Base-by-base conservation (phyloP, 2,888 invertebrate species). In the Lasioglossum marginatum region DNA sequence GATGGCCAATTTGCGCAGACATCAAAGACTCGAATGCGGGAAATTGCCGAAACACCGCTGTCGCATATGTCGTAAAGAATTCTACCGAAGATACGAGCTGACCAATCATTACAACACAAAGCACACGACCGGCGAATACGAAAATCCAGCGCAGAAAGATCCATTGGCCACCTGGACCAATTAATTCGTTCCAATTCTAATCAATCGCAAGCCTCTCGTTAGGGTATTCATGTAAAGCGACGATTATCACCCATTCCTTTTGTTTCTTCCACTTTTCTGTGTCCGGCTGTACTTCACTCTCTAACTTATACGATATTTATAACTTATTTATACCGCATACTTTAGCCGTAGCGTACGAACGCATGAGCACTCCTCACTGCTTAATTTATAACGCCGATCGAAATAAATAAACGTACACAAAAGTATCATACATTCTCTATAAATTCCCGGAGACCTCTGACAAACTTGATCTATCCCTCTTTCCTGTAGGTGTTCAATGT, bases 41-140 rank as follows among this genome's bases (percentile, higher is more conserved):
- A 93, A 94, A 81, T 87, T 91, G 52, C 95, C 95, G 0, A 93
- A 92, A 31, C 95, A 93, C 84, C 84, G 85, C 0, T 96, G 96
- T 85, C 86, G 85, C 8, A 83, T 91, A 14, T 96, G 95, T 82
- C 90, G 86, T 31, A 95, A 94, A 84, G 91, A 89, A 70, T 95
- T 96, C 90, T 96, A 96, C 85, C 94, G 96, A 76, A 95, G 96
- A 87, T 96, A 96, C 89, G 96, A 96, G 88, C 91, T 96, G 43
- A 95, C 93, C 10, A 95, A 96, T 48, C 96, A 96, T 86, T 89
- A 93, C 48, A 94, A 93, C 45, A 92, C 92, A 16, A 94, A 94
- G 81, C 96, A 96, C 89, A 70, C 60, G 0, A 34, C 34, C 34
- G 31, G 4, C 72, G 72, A 48, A 6, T 48, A 34, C 48, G 72